Evolutionary conservation across 37 sponge, comb jelly and placozoan species (phyloP).

Genomic region (Eunapius fragilis): DNA sequence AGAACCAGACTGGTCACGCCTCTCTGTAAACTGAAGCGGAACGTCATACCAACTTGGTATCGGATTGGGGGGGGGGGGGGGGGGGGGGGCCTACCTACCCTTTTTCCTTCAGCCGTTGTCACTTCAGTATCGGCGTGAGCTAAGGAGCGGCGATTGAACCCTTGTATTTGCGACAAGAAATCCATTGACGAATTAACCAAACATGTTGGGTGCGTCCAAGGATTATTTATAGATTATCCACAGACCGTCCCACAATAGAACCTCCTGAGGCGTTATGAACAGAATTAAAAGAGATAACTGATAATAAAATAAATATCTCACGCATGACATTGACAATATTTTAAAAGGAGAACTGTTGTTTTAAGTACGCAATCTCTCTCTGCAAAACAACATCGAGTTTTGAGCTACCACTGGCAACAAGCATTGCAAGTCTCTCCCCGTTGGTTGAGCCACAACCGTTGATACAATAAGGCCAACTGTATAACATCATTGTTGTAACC

Average conservation of each 20-base stretch:
- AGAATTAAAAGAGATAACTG: background rate
- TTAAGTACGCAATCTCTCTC: background rate
- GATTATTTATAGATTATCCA: too few species aligned
- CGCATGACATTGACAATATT: background rate
- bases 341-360: background rate
- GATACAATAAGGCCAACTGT: background rate
- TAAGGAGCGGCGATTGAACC: constrained; percentile 16
- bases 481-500: background rate
- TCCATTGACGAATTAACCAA: too few species aligned
- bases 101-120: constrained; percentile 57
- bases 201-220: too few species aligned
- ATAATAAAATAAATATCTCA: background rate
- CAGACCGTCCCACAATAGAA: too few species aligned
- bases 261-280: too few species aligned
- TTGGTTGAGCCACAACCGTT: background rate
- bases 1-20: background rate
- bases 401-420: background rate
- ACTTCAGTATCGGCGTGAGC: constrained; percentile 42
- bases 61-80: background rate
- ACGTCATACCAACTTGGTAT: background rate
- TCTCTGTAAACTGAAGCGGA: constrained; percentile 24
- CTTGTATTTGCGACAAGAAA: constrained; percentile 19
- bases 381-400: background rate
- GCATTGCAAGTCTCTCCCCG: background rate
- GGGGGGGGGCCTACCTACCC: constrained; percentile 1